These are phyloP conservation scores for Nilaparvata lugens DNA, from an alignment of 1,140 invertebrate genomes.

Conservation along the genomic window DNA sequence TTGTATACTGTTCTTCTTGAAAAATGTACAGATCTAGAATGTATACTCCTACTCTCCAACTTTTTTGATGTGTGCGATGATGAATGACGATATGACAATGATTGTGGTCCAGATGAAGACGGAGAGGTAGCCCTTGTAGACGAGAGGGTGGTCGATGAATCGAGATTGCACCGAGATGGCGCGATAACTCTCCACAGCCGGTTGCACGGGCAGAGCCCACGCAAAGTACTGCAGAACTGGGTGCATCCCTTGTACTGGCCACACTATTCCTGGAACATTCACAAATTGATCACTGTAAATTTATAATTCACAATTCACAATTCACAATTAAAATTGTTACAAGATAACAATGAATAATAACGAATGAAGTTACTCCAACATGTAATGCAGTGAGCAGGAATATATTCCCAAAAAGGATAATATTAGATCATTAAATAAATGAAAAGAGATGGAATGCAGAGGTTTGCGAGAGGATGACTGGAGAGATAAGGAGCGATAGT, in stretches of 20 bases:
- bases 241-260: conserved; percentile 84
- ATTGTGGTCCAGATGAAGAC: conserved; percentile 42
- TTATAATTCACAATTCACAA: too few relatives aligned
- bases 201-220: conserved; percentile 44
- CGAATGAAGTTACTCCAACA: too few relatives aligned
- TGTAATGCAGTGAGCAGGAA: too few relatives aligned
- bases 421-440: too few relatives aligned
- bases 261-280: conserved; percentile 62
- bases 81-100: conserved; percentile 31
- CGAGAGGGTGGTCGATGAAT: conserved; percentile 38
- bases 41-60: not conserved
- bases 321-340: not conserved
- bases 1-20: too few relatives aligned
- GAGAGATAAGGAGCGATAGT: too few relatives aligned
- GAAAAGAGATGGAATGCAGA: too few relatives aligned
- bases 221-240: conserved; percentile 40
- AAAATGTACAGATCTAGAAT: too few relatives aligned
- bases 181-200: conserved; percentile 44
- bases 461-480: too few relatives aligned
- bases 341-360: not conserved
- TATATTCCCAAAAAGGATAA: too few relatives aligned
- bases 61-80: conserved; percentile 13
- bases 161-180: conserved; percentile 45
- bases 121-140: conserved; percentile 44
- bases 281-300: too few relatives aligned